These are phyloP conservation scores for Ariopsis seemanni DNA, from an alignment of 2,113 vertebrate species.

Conservation along the genomic window DNA sequence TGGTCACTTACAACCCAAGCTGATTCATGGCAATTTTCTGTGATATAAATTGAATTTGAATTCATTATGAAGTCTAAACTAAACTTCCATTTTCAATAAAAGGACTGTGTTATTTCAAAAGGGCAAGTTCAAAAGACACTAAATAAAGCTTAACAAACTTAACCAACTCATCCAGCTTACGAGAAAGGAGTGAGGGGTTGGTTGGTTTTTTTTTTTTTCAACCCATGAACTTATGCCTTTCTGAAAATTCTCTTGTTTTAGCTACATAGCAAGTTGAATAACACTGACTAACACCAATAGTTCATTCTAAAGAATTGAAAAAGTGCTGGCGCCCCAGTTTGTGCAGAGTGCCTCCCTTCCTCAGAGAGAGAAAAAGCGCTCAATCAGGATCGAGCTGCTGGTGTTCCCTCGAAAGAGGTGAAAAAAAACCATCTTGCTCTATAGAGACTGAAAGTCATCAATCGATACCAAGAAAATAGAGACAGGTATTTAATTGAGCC, in stretches of 20 bases:
- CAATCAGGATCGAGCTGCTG: conserved; percentile 47
- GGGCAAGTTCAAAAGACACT: background rate
- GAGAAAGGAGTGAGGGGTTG: background rate
- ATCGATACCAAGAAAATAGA: conserved; percentile 32
- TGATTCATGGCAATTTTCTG: conserved; percentile 24
- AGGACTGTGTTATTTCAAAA: no score
- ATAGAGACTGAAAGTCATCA: conserved; percentile 38
- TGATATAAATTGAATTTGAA: conserved; percentile 54
- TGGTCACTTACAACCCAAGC: conserved; percentile 55
- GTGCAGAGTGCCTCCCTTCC: conserved; percentile 48
- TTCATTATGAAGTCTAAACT: conserved; percentile 30
- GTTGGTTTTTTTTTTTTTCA: background rate
- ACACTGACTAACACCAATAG: conserved; percentile 58
- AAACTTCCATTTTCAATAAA: background rate
- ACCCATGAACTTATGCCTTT: background rate
- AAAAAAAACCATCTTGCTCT: conserved; percentile 41
- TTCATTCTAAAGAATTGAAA: conserved; percentile 64
- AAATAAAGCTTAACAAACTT: background rate
- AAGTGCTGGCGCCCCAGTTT: conserved; percentile 58
- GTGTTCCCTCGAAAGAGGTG: conserved; percentile 24
- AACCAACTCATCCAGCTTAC: background rate
- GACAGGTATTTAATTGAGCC: conserved; percentile 54
- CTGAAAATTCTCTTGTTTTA: conserved; percentile 37
- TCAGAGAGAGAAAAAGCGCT: conserved; percentile 49
- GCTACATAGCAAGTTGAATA: conserved; percentile 58